Evolutionary conservation across 2,113 vertebrate species (phyloP).

Genomic region (Cyrtonyx montezumae): DNA sequence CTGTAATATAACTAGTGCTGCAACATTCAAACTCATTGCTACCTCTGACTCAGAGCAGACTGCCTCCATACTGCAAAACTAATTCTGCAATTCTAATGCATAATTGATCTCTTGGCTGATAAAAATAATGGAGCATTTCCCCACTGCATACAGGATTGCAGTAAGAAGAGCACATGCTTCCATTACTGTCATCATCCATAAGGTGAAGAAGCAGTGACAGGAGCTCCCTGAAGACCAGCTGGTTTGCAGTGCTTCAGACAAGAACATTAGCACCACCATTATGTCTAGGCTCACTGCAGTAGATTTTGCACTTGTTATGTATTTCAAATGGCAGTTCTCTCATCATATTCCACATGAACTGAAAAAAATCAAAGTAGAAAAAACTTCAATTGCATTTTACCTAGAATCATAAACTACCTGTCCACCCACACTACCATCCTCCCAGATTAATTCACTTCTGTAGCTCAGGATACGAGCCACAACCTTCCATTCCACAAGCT

Average conservation of each 20-base stretch:
- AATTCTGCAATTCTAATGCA: conserved; percentile 19
- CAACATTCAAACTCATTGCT: not conserved
- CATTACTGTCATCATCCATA: conserved; percentile 49
- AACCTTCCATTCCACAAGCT: not conserved
- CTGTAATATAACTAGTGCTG: not conserved
- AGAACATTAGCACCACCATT: not conserved
- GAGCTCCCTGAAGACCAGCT: conserved; percentile 32
- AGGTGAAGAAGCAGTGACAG: not conserved
- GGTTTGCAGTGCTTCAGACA: not conserved
- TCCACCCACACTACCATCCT: not conserved
- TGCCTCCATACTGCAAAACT: not conserved
- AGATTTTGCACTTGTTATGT: not conserved
- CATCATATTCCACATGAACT: not conserved
- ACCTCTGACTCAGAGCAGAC: not conserved
- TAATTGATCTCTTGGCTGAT: conserved; percentile 11
- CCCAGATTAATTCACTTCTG: not conserved
- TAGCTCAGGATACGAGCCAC: not conserved
- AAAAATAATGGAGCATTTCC: not conserved
- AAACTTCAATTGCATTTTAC: not conserved
- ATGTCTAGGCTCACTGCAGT: not conserved
- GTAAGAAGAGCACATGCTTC: not conserved
- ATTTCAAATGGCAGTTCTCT: not conserved
- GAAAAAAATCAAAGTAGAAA: not conserved
- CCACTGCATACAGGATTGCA: not conserved
- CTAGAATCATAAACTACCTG: not conserved